A percentile compares a stretch with the other conserved stretches of the same genome.
These are phyloP conservation scores for Eidolon helvum DNA, from an alignment of 2,113 vertebrate genomes.

Conservation along the genomic window DNA sequence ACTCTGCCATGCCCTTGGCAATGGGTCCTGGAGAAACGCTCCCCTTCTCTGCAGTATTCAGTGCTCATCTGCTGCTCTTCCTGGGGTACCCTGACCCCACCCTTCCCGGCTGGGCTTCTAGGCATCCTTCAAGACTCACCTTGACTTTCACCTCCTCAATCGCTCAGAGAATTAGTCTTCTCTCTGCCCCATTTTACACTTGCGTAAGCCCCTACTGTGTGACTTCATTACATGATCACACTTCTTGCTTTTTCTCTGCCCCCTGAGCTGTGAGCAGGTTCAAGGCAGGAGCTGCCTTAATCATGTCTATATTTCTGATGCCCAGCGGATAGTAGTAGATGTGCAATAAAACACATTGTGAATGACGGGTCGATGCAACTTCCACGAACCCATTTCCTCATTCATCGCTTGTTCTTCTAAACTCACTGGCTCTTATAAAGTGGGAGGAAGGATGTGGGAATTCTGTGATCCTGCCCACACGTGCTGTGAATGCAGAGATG, in stretches of 20 bases:
- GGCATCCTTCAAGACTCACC: not conserved
- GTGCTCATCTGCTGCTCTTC: no score
- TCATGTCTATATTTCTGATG: accelerated
- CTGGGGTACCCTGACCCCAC: accelerated
- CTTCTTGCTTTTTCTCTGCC: not conserved
- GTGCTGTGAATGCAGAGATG: accelerated
- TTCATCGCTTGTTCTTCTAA: not conserved
- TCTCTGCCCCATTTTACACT: not conserved
- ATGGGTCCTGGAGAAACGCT: accelerated
- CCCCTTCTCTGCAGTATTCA: no score
- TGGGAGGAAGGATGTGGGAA: not conserved
- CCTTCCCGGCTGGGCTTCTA: not conserved
- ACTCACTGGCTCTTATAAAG: no score
- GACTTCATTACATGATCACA: accelerated
- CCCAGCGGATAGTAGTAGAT: accelerated
- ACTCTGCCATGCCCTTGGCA: not conserved
- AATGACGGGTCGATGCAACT: not conserved
- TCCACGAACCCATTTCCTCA: not conserved
- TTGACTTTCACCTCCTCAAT: not conserved
- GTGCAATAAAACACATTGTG: accelerated
- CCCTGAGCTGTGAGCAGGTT: accelerated
- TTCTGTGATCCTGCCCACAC: accelerated
- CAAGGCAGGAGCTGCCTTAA: not conserved
- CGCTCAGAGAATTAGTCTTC: not conserved
- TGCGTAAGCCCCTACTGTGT: not conserved